Percentiles rank a stretch among this genome's conserved stretches.
These are phyloP conservation scores for Xiphorhynchus elegans DNA, from an alignment of 2,113 vertebrate genomes.

Conservation along the genomic window DNA sequence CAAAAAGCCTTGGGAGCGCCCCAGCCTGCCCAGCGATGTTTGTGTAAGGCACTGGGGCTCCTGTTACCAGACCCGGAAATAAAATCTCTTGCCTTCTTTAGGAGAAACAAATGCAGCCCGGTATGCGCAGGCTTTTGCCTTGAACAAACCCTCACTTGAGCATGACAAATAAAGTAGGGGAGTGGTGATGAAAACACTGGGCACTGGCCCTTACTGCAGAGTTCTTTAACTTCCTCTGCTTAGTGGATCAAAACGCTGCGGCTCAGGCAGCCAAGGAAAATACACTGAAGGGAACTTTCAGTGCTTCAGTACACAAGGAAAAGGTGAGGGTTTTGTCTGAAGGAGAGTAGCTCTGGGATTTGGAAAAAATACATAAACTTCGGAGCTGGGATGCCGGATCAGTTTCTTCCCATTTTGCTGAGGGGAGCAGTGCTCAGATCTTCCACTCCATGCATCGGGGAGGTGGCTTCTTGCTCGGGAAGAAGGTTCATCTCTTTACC, in stretches of 20 bases:
- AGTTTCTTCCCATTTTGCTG: not conserved
- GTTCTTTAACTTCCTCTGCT: constrained; percentile 19
- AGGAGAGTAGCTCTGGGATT: not conserved
- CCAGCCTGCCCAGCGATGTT: not conserved
- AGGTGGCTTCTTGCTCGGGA: not conserved
- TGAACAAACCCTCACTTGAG: constrained; percentile 20
- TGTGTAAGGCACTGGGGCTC: not conserved
- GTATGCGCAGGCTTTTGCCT: not conserved
- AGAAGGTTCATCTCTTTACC: not conserved
- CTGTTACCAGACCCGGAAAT: constrained; percentile 47
- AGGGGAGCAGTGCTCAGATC: not conserved
- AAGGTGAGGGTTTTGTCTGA: constrained; percentile 51
- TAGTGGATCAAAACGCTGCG: constrained; percentile 34
- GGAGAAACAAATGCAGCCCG: constrained; percentile 24
- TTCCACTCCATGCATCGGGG: not conserved
- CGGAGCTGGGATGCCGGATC: not conserved
- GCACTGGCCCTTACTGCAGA: not conserved
- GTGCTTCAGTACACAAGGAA: constrained; percentile 32
- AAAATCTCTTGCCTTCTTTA: constrained; percentile 45
- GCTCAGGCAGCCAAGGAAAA: constrained; percentile 51
- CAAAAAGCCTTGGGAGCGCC: not conserved
- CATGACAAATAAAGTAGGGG: constrained; percentile 39
- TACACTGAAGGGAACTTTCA: constrained; percentile 44
- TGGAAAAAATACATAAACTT: constrained; percentile 4
- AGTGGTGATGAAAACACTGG: constrained; percentile 19